These are phyloP conservation scores for Panonychus citri DNA, from an alignment of 1,140 invertebrate genomes.

Conservation along the genomic window DNA sequence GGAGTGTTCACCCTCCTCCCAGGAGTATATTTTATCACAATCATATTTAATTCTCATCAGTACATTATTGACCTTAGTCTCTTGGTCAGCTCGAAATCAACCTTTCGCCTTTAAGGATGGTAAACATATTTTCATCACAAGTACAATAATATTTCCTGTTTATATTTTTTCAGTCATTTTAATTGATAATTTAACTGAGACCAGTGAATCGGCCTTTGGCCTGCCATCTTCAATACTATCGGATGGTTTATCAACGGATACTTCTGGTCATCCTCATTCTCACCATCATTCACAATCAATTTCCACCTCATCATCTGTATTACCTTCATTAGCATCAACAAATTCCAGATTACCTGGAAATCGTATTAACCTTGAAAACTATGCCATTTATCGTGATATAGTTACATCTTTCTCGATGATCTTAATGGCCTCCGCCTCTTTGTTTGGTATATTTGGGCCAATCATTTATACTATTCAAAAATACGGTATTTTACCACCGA, in stretches of 20 bases:
- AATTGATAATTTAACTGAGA: not conserved
- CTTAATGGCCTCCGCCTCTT: conserved; percentile 16
- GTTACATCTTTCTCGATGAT: conserved; percentile 18
- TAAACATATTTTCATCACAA: conserved; percentile 2
- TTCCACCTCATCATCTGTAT: not conserved
- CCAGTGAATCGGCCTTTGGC: no score
- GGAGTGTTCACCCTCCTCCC: not conserved
- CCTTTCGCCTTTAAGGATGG: conserved; percentile 1
- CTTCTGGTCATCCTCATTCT: not conserved
- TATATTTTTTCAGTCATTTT: not conserved
- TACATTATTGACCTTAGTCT: not conserved
- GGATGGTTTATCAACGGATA: not conserved
- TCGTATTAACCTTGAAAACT: not conserved
- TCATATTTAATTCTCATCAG: not conserved
- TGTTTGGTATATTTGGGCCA: conserved; percentile 19
- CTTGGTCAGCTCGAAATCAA: not conserved
- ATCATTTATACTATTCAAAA: conserved; percentile 11
- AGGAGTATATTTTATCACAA: not conserved
- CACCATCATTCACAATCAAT: not conserved
- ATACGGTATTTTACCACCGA: conserved; percentile 6
- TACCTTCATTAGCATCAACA: not conserved
- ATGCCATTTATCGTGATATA: conserved; percentile 15
- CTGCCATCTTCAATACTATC: not conserved
- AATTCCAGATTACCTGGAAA: not conserved
- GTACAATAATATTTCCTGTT: not conserved